Conservation (phyloP, 1,140 invertebrate genomes). For the Leptinotarsa undecemlineata region DNA sequence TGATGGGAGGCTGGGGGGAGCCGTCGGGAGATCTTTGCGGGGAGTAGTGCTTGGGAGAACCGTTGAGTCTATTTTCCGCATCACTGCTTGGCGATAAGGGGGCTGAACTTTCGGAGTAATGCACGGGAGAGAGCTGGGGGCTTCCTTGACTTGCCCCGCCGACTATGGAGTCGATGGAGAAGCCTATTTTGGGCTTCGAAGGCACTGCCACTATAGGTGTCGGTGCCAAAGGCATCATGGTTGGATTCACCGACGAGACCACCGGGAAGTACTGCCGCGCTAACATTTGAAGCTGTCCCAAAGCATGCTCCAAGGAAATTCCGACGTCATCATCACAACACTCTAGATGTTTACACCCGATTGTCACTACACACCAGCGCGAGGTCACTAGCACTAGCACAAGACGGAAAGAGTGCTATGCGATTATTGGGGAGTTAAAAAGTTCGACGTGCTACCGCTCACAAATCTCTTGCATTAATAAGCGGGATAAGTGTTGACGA, state of each 20-base stretch:
- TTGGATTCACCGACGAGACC: slow-evolving; percentile 43
- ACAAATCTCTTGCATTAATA: slow-evolving; percentile 52
- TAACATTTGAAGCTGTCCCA: slow-evolving; percentile 23
- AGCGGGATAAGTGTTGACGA: slow-evolving; percentile 39
- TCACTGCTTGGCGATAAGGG: slow-evolving; percentile 52
- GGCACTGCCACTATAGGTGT: slow-evolving; percentile 81
- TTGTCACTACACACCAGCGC: neutral
- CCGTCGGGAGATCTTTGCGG: slow-evolving; percentile 45
- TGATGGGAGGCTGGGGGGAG: slow-evolving; percentile 56
- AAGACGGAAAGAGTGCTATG: neutral
- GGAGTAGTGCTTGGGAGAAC: slow-evolving; percentile 56
- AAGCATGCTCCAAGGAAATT: neutral
- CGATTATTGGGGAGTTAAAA: neutral
- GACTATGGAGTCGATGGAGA: slow-evolving; percentile 93
- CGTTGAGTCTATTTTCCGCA: slow-evolving; percentile 48
- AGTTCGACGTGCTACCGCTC: slow-evolving; percentile 46
- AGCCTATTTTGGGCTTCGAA: slow-evolving; percentile 90
- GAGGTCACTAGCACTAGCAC: slow-evolving; percentile 3
- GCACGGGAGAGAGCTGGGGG: slow-evolving; percentile 51
- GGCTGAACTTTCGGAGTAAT: slow-evolving; percentile 53
- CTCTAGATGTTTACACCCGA: slow-evolving; percentile 2
- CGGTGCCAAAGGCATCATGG: slow-evolving; percentile 89
- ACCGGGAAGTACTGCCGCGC: slow-evolving; percentile 20
- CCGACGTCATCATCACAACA: slow-evolving; percentile 13
- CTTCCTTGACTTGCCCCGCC: slow-evolving; percentile 63